Evolutionary conservation across 2,888 invertebrate genomes (phyloP), one percentile per base, ranked within the genome.

Genomic region (Lasioglossum villosulum): DNA sequence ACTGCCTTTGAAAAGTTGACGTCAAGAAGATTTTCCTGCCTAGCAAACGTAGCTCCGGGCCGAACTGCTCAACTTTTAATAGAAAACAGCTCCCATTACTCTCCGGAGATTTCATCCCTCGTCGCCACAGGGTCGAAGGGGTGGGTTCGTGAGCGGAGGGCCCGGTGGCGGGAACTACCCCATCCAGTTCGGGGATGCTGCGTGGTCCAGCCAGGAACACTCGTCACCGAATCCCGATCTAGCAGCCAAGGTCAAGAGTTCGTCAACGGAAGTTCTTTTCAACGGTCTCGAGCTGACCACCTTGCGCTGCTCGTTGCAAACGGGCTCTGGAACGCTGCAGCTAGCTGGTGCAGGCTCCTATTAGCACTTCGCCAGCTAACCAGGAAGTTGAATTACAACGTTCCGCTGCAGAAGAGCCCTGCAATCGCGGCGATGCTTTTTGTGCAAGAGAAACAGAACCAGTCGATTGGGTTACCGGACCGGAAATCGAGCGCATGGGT

Each of bases 151-250:
- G 83, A 84, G 56, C n/a, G 8, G 86, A 88, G 23, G 23, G 89
- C 89, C 92, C 82, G 79, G 56, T 71, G 88, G 80, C 80, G 88
- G 87, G 87, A 87, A 89, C 92, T 84, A 92, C 92, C 92, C 93
- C 84, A 90, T 90, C 93, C 91, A 92, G 93, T 93, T 92, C 88
- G 66, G 88, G 89, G 93, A 92, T 92, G 93, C 93, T 93, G 93
- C 85, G 84, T 86, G 93, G 93, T 92, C 93, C 93, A 92, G 89
- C 86, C 75, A 77, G 23, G 70, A 81, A 77, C 78, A 72, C 76
- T n/a, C 66, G 39, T 78, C 82, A 70, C 80, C 34, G 75, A 89
- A 92, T 91, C 92, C 91, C 88, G 93, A 93, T 93, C 91, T 90
- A 85, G 86, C 45, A 79, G 79, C 76, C 73, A 48, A 83, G 90